Evolutionary conservation across 2,113 vertebrate species (phyloP).

Genomic region (Etia nguti): DNA sequence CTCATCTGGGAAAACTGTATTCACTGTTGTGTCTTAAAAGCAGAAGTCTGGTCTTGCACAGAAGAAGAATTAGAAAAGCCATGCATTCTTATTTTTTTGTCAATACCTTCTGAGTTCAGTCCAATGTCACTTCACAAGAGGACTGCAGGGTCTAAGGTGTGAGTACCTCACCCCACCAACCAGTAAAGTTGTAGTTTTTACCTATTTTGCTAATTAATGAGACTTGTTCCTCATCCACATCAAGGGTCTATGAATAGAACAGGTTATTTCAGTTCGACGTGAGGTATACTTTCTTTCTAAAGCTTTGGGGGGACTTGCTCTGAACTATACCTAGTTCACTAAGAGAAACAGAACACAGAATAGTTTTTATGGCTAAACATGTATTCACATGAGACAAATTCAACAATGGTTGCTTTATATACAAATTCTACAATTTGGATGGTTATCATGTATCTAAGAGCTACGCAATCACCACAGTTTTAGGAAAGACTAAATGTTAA

Average conservation of each 20-base stretch:
- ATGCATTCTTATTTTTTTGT: background rate
- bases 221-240: background rate
- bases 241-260: background rate
- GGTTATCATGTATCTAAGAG: background rate
- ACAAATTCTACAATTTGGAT: background rate
- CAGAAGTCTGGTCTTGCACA: background rate
- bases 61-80: background rate
- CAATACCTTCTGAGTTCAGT: background rate
- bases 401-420: background rate
- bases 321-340: background rate
- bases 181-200: background rate
- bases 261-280: background rate
- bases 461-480: background rate
- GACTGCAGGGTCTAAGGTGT: background rate
- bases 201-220: background rate
- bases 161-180: background rate
- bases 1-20: background rate
- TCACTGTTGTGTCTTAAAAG: background rate
- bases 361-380: background rate
- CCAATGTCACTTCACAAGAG: background rate
- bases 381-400: background rate
- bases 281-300: background rate
- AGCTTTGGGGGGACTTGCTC: background rate
- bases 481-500: too few species aligned
- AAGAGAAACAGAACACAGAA: background rate